These are phyloP conservation scores for Hedya salicella DNA, from an alignment of 2,888 invertebrate genomes.

Conservation along the genomic window DNA sequence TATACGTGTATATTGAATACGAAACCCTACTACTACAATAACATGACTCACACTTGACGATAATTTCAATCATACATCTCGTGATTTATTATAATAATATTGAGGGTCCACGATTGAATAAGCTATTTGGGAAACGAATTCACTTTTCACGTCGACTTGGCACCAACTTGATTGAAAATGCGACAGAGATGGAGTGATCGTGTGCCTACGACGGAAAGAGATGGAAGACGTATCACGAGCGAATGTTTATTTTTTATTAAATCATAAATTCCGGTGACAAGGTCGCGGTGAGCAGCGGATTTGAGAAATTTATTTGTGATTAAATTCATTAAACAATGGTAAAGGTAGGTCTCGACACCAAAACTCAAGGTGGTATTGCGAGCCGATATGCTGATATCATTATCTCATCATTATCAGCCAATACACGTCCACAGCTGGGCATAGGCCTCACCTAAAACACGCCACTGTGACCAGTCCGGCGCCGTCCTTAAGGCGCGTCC, in stretches of 20 bases:
- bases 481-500: no score
- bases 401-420: no score
- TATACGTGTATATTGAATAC: not conserved
- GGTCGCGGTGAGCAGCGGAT: not conserved
- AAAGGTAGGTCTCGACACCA: no score
- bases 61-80: not conserved
- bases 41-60: not conserved
- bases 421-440: no score
- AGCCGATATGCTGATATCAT: no score
- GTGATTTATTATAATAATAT: conserved; percentile 19
- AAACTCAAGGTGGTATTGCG: no score
- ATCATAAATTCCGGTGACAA: conserved; percentile 4
- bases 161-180: conserved; percentile 6
- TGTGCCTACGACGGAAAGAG: not conserved
- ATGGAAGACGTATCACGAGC: not conserved
- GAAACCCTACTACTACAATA: not conserved
- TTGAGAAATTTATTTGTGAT: not conserved
- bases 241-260: conserved; percentile 3
- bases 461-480: no score
- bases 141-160: conserved; percentile 19
- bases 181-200: not conserved
- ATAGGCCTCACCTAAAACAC: no score
- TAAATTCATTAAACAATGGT: not conserved
- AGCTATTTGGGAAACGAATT: not conserved
- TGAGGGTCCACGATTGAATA: not conserved